phyloP scores from a whole-genome alignment of 1,140 invertebrate species.

The Euura lappo region DNA sequence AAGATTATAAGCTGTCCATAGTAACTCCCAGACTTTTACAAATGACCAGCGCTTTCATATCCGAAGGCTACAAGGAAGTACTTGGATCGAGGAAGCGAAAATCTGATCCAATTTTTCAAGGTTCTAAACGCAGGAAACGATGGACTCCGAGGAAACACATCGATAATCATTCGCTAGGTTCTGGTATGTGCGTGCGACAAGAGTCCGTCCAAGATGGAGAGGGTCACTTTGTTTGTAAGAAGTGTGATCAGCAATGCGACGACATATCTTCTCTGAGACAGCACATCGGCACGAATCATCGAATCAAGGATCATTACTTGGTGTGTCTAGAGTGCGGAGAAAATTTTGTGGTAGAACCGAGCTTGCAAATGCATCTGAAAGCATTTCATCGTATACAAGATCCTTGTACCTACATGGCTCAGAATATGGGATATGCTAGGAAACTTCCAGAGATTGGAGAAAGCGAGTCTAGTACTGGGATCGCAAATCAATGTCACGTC shows the following conservation, averaged over 20 bases:
- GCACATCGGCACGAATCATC: conserved; percentile 64
- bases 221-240: conserved; percentile 61
- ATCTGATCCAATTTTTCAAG: conserved; percentile 17
- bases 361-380: conserved; percentile 69
- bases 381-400: conserved; percentile 66
- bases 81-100: conserved; percentile 39
- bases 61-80: conserved; percentile 37
- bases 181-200: conserved; percentile 45
- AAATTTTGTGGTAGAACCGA: conserved; percentile 70
- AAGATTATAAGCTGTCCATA: conserved; percentile 38
- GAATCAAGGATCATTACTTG: conserved; percentile 64
- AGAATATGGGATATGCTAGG: conserved; percentile 64
- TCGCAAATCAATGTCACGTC: conserved; percentile 71
- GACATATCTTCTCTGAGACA: conserved; percentile 56
- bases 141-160: conserved; percentile 41
- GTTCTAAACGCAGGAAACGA: conserved; percentile 38
- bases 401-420: conserved; percentile 62
- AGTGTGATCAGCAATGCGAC: conserved; percentile 54
- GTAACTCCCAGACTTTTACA: conserved; percentile 31
- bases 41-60: conserved; percentile 40
- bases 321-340: conserved; percentile 73
- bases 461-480: conserved; percentile 50
- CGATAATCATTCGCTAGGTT: conserved; percentile 27
- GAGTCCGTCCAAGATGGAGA: conserved; percentile 46
- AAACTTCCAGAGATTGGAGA: conserved; percentile 52